Percentiles rank a stretch among this genome's conserved stretches.
Conservation (phyloP, 2,888 invertebrate species). For the Troilus luridus region DNA sequence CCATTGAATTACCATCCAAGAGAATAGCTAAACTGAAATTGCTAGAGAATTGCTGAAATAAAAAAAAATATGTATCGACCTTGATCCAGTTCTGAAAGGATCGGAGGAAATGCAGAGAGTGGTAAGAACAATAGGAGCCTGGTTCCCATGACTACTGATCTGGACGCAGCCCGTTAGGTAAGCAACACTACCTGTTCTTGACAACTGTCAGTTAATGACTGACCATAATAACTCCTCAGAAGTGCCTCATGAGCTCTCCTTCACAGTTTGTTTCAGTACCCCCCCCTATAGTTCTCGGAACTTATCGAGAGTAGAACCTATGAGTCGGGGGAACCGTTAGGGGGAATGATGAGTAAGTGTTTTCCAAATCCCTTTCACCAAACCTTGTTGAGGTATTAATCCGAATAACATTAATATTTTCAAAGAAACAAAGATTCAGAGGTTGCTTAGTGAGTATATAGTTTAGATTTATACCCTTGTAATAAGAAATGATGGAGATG, state of each 20-base stretch:
- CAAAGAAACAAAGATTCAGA: background rate
- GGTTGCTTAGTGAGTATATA: no score
- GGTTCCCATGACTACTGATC: conserved; percentile 23
- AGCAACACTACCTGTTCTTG: conserved; percentile 32
- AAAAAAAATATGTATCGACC: background rate
- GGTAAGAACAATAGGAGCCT: background rate
- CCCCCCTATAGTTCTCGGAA: background rate
- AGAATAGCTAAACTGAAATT: no score
- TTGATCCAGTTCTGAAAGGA: background rate
- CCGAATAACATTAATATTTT: background rate
- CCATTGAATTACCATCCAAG: no score
- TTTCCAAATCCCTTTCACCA: background rate
- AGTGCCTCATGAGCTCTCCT: background rate
- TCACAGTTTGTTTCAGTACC: background rate
- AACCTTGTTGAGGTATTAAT: no score
- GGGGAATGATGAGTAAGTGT: background rate
- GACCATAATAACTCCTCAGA: background rate
- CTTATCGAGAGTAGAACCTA: background rate
- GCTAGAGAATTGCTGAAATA: no score
- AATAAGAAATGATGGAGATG: no score
- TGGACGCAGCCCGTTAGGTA: background rate
- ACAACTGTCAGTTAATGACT: conserved; percentile 18
- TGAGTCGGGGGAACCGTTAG: background rate
- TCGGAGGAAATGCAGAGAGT: background rate
- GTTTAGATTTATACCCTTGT: no score